Evolutionary conservation across 2,888 invertebrate genomes (phyloP).

Genomic region (Fragum fragum): DNA sequence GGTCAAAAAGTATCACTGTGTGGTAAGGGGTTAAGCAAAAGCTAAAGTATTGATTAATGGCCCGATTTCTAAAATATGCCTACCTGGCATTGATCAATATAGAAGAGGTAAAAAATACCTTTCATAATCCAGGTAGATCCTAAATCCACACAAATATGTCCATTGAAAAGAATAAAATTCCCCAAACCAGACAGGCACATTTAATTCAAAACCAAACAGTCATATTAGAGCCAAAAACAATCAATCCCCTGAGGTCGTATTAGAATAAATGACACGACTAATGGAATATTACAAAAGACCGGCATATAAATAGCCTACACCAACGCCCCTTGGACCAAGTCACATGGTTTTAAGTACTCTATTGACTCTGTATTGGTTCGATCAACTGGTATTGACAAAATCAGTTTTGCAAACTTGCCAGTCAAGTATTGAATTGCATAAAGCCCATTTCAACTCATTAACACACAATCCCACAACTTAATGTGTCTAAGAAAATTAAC

Average conservation of each 20-base stretch:
- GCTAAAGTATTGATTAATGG: no score
- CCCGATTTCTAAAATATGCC: not conserved
- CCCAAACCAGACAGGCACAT: not conserved
- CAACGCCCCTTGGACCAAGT: not conserved
- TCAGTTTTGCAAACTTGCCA: not conserved
- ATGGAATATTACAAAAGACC: conserved; percentile 6
- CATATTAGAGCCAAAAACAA: not conserved
- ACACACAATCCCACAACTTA: no score
- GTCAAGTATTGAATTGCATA: not conserved
- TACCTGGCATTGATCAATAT: not conserved
- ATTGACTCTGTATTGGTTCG: conserved; percentile 1
- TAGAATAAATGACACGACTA: conserved; percentile 1
- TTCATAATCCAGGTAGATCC: not conserved
- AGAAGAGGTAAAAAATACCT: not conserved
- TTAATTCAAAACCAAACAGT: not conserved
- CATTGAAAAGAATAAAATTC: not conserved
- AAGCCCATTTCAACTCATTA: no score
- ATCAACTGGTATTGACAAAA: conserved; percentile 1
- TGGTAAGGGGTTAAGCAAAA: no score
- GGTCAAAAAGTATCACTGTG: no score
- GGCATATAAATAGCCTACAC: not conserved
- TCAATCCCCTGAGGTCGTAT: not conserved
- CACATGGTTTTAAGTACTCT: not conserved
- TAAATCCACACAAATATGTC: conserved; percentile 3
- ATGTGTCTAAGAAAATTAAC: no score